These are phyloP conservation scores for Cheilosia variabilis DNA, from an alignment of 2,888 invertebrate species.

Conservation along the genomic window DNA sequence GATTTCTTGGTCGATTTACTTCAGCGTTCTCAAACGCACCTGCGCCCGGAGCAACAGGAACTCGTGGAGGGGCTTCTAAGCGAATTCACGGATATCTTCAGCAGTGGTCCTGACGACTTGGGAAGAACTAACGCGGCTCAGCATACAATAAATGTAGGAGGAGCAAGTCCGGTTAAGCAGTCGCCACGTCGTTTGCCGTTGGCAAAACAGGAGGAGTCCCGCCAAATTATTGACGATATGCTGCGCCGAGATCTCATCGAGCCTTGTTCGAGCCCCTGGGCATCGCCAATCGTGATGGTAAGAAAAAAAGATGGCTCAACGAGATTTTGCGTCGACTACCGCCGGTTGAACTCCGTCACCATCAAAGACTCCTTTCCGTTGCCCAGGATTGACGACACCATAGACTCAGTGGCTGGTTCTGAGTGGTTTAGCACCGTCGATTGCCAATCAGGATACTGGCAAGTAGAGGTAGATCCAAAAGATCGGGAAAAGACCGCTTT, in stretches of 20 bases:
- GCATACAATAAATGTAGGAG: constrained; percentile 44
- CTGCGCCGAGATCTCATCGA: constrained; percentile 31
- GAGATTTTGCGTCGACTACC: background rate
- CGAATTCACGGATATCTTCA: constrained; percentile 37
- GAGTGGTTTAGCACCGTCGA: constrained; percentile 32
- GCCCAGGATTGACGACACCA: constrained; percentile 53
- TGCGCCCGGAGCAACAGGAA: constrained; percentile 9
- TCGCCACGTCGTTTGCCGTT: too few relatives aligned
- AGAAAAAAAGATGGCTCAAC: constrained; percentile 43
- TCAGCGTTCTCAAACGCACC: constrained; percentile 13
- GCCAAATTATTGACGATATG: constrained; percentile 41
- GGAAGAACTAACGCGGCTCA: constrained; percentile 33
- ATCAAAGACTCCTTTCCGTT: constrained; percentile 43
- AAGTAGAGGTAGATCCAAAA: constrained; percentile 27
- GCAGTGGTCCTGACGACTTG: constrained; percentile 20
- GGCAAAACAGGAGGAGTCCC: constrained; percentile 35
- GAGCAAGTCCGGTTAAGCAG: constrained; percentile 29
- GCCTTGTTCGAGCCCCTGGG: constrained; percentile 36
- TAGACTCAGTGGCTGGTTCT: constrained; percentile 15
- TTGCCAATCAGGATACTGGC: constrained; percentile 48
- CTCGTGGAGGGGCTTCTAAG: constrained; percentile 8
- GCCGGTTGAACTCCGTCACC: constrained; percentile 28
- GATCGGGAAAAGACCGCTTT: constrained; percentile 29
- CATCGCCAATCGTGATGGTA: constrained; percentile 44
- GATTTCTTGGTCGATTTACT: background rate